These are phyloP conservation scores for Eunapius fragilis DNA, from an alignment of 37 sponge, comb jelly and placozoan species.

Conservation along the genomic window DNA sequence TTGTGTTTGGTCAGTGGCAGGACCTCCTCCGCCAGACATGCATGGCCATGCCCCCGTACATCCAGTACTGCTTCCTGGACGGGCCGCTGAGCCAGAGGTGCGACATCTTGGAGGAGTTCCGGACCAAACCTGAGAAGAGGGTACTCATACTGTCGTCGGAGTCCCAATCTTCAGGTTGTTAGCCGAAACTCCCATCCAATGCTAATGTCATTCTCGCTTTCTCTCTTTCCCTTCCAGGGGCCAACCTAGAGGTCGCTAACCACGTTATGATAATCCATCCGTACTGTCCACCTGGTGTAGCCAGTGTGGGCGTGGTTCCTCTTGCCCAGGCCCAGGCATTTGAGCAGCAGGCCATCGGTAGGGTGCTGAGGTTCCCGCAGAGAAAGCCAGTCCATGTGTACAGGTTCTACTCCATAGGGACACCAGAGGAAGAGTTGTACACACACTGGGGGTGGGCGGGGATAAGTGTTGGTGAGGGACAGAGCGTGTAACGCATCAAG, in stretches of 20 bases:
- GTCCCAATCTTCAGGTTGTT: conserved; percentile 1
- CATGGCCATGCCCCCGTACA: not conserved
- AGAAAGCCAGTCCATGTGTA: conserved; percentile 26
- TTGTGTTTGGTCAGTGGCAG: conserved; percentile 8
- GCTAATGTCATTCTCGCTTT: too few species aligned
- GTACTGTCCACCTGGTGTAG: conserved; percentile 19
- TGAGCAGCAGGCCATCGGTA: conserved; percentile 38
- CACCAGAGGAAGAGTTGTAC: conserved; percentile 42
- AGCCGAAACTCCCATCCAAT: not conserved
- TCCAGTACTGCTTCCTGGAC: conserved; percentile 6
- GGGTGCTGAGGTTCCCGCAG: conserved; percentile 35
- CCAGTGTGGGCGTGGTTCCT: conserved; percentile 17
- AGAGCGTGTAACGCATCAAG: too few species aligned
- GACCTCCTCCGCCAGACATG: not conserved
- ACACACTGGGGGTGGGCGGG: conserved; percentile 38
- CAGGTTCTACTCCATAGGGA: conserved; percentile 27
- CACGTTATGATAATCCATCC: conserved; percentile 36
- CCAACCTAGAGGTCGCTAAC: conserved; percentile 39
- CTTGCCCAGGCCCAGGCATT: conserved; percentile 38
- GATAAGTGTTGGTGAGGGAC: too few species aligned
- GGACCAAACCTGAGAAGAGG: not conserved
- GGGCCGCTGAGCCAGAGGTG: conserved; percentile 1
- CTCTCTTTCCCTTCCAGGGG: too few species aligned
- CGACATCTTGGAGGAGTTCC: not conserved
- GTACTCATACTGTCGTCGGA: not conserved